A percentile compares a stretch with the other conserved stretches of the same genome.
Conservation (phyloP, 1,140 invertebrate genomes). For the Mamestra configurata region DNA sequence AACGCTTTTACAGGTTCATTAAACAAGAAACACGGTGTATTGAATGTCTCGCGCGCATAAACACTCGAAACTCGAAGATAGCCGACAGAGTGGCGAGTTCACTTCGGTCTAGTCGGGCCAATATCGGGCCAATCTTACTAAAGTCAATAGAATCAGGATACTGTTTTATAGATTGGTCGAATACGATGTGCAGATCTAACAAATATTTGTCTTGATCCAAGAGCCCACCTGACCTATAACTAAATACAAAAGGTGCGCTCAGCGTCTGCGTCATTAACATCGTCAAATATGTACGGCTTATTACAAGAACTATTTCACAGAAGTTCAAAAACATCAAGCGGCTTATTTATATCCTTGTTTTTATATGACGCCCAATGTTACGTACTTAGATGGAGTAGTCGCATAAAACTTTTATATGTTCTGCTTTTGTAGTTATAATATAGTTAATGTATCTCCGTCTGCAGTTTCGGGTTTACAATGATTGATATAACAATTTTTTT, state of each 20-base stretch:
- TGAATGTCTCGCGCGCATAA: no score
- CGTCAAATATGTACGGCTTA: conserved; percentile 38
- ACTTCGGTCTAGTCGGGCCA: no score
- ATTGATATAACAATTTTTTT: background rate
- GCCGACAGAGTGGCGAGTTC: no score
- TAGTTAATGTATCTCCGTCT: background rate
- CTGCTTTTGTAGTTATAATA: background rate
- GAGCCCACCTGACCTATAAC: background rate
- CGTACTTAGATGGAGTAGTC: background rate
- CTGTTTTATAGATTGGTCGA: background rate
- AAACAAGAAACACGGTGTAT: no score
- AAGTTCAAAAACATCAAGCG: conserved; percentile 35
- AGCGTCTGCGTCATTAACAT: conserved; percentile 17
- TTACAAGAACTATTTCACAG: conserved; percentile 19
- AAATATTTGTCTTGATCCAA: conserved; percentile 28
- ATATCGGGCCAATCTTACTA: no score
- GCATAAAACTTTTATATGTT: background rate
- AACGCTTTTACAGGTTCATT: no score
- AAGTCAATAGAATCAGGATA: no score
- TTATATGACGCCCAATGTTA: background rate
- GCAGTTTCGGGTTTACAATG: background rate
- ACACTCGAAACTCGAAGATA: no score
- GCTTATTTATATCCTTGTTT: conserved; percentile 26
- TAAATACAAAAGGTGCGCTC: conserved; percentile 28
- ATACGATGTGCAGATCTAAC: conserved; percentile 19